Evolutionary conservation across 2,888 invertebrate genomes (phyloP).

Genomic region (Smittia aterrima): DNA sequence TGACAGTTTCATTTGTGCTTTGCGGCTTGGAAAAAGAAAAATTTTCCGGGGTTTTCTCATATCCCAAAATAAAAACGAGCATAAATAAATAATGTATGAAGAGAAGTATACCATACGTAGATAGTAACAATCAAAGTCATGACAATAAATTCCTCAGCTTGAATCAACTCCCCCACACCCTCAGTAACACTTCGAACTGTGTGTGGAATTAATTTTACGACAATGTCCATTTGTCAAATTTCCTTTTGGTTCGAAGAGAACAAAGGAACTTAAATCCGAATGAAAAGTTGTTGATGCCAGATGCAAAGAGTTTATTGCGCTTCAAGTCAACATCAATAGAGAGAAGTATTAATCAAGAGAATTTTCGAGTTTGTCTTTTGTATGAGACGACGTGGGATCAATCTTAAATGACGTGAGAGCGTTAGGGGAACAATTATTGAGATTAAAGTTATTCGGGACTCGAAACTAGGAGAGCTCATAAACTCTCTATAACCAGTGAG

Average conservation of each 20-base stretch:
- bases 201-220: too few species aligned
- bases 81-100: background rate
- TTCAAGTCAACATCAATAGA: background rate
- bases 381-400: background rate
- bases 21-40: conserved; percentile 23
- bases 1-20: conserved; percentile 41
- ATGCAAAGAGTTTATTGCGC: conserved; percentile 8
- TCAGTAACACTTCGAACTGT: background rate
- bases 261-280: too few species aligned
- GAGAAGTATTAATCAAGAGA: conserved; percentile 18
- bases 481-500: too few species aligned
- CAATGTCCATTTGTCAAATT: too few species aligned
- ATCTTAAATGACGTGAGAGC: too few species aligned
- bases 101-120: too few species aligned
- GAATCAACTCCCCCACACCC: background rate
- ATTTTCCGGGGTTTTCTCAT: background rate
- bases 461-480: too few species aligned
- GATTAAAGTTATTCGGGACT: too few species aligned
- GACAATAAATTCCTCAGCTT: conserved; percentile 11
- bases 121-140: background rate
- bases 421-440: too few species aligned
- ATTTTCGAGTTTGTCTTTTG: background rate
- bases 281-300: background rate
- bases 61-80: background rate
- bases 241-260: too few species aligned